Base-by-base conservation (phyloP, 2,888 invertebrate species). In the Eupithecia centaureata region DNA sequence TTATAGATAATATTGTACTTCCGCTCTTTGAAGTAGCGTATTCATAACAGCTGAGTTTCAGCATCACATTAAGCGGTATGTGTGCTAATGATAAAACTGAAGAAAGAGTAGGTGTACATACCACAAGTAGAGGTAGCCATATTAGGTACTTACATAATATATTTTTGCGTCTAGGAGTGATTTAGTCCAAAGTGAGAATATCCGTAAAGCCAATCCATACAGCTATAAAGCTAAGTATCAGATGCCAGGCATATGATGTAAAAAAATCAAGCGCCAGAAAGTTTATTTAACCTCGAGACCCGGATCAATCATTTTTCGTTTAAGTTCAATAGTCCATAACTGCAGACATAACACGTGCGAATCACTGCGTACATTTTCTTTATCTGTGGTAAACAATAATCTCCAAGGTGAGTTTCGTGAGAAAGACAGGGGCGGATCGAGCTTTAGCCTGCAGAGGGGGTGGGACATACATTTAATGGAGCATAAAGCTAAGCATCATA, bases 341-440 rank as follows among this genome's bases (percentile, higher is more conserved):
- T 47, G 47, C 47, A 22, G 18, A 47, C 47, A 18, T 18, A 2
- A 42, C 42, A 42, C 42, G 18, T 7, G 18, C 18, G n/a, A 47
- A 47, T 47, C 47, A 22, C 47, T 47, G 18, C 47, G 47, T 47
- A 47, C 22, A 47, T 10, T 10, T 47, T 10, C 42, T 42, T 15
- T 47, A 22, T 47, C 47, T 47, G 2, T 10, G 47, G 47, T 47
- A 47, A 47, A 22, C 18, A 47, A 47, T 47, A 47, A 47, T 22
- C 18, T 47, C 47, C 47, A 47, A 47, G 47, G 47, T 12, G 47
- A 47, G 47, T 42, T 42, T 42, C 42, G 42, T 18, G 18, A 18
- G 18, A 18, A 47, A 47, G 22, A 22, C 47, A 47, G 47, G 18
- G 22, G 10, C 22, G 47, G 47, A 18, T 42, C 18, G 18, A 42